A percentile compares a stretch with the other conserved stretches of the same genome.
Conservation (phyloP, 2,888 invertebrate species). For the Mesorhabditis spiculigera region DNA sequence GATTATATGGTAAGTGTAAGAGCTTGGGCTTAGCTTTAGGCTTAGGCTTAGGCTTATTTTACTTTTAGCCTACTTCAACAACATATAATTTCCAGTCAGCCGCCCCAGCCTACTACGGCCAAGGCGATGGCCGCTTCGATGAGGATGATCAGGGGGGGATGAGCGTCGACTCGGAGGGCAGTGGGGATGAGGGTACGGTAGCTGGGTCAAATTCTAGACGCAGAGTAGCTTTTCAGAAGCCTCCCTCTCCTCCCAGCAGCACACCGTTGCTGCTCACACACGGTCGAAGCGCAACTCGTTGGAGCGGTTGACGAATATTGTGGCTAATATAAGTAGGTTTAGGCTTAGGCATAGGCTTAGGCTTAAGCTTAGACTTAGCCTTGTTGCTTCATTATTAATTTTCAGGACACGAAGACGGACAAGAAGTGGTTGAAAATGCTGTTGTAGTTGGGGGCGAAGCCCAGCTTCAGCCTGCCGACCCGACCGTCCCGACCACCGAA, state of each 20-base stretch:
- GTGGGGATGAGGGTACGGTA: neutral
- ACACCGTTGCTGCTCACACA: constrained; percentile 19
- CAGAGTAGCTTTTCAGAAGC: too few species aligned
- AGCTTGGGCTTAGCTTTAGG: neutral
- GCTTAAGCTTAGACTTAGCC: too few species aligned
- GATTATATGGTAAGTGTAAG: constrained; percentile 27
- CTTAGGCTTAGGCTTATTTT: neutral
- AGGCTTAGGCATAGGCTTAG: neutral
- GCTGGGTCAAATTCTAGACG: neutral
- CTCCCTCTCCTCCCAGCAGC: neutral
- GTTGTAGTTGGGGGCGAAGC: too few species aligned
- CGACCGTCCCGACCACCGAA: too few species aligned
- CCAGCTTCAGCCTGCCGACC: too few species aligned
- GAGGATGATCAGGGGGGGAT: constrained; percentile 15
- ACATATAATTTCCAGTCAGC: neutral
- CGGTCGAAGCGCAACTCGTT: constrained; percentile 30
- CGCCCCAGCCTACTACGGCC: constrained; percentile 6
- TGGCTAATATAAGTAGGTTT: constrained; percentile 34
- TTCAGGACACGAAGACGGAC: too few species aligned
- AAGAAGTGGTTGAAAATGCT: too few species aligned
- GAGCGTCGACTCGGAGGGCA: constrained; percentile 11
- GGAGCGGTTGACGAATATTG: constrained; percentile 34
- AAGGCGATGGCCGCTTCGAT: constrained; percentile 12
- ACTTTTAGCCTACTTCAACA: neutral
- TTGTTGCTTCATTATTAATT: too few species aligned